phyloP scores from a whole-genome alignment of 2,113 vertebrate genomes.

The Myiozetetes cayanensis region DNA sequence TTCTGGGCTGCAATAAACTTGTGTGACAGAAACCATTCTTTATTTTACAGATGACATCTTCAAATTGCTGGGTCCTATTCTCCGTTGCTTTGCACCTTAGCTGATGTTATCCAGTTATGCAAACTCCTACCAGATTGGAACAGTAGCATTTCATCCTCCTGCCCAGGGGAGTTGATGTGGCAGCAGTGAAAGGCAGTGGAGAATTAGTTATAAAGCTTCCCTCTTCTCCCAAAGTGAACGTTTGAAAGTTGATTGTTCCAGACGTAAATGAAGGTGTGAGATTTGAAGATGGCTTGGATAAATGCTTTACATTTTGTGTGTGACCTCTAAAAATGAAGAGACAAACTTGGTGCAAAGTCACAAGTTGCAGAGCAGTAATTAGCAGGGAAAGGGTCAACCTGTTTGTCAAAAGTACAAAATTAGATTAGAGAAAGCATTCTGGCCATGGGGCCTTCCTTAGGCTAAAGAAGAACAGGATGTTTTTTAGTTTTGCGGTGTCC shows the following conservation, averaged over 20 bases:
- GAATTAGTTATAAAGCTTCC: constrained; percentile 3
- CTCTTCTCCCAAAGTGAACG: neutral
- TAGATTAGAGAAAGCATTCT: constrained; percentile 59
- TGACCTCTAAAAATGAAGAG: constrained; percentile 29
- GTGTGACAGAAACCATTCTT: constrained; percentile 49
- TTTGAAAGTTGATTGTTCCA: neutral
- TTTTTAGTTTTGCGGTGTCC: constrained; percentile 57
- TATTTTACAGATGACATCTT: constrained; percentile 48
- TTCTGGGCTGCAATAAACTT: constrained; percentile 66
- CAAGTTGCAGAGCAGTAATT: constrained; percentile 20
- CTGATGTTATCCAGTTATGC: neutral
- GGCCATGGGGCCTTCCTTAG: constrained; percentile 65
- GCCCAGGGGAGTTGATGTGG: neutral
- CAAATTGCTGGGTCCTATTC: constrained; percentile 4
- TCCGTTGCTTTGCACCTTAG: constrained; percentile 3
- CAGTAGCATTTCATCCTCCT: constrained; percentile 14
- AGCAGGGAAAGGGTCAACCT: constrained; percentile 53
- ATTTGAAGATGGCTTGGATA: neutral
- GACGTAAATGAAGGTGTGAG: neutral
- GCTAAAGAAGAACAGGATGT: constrained; percentile 69
- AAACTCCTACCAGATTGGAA: neutral
- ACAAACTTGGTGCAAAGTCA: neutral
- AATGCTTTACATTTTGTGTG: neutral
- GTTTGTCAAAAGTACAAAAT: constrained; percentile 56
- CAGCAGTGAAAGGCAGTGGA: constrained; percentile 28